Evolutionary conservation across 2,797 vertebrate species (phyloP).

Genomic region (Chiloscyllium punctatum): DNA sequence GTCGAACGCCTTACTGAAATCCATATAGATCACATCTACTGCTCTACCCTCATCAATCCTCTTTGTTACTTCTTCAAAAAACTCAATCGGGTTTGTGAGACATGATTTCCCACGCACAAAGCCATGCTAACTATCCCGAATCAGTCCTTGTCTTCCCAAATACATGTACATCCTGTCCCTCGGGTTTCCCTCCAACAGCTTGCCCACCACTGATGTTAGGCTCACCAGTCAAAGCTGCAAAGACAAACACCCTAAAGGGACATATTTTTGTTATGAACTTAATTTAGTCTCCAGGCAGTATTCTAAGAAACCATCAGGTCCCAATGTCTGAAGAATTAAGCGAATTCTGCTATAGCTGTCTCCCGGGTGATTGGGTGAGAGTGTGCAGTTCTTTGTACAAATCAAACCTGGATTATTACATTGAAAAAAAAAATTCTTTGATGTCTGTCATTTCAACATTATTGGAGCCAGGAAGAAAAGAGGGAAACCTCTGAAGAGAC

Average conservation of each 20-base stretch:
- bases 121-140: no score
- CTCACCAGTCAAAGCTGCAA: neutral
- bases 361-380: neutral
- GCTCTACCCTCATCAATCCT: no score
- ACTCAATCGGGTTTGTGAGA: no score
- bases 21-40: no score
- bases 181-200: no score
- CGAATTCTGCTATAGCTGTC: neutral
- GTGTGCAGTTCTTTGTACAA: neutral
- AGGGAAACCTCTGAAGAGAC: neutral
- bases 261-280: neutral
- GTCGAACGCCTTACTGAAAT: no score
- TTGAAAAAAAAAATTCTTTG: neutral
- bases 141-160: no score
- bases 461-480: neutral
- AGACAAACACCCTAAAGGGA: neutral
- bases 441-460: neutral
- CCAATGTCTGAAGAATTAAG: neutral
- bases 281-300: neutral
- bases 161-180: no score
- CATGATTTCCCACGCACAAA: no score
- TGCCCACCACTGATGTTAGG: no score
- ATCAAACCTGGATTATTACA: neutral
- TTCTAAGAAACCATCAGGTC: no score
- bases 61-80: no score